Evolutionary conservation across 1,140 invertebrate genomes (phyloP).

Genomic region (Paraescarpia echinospica): DNA sequence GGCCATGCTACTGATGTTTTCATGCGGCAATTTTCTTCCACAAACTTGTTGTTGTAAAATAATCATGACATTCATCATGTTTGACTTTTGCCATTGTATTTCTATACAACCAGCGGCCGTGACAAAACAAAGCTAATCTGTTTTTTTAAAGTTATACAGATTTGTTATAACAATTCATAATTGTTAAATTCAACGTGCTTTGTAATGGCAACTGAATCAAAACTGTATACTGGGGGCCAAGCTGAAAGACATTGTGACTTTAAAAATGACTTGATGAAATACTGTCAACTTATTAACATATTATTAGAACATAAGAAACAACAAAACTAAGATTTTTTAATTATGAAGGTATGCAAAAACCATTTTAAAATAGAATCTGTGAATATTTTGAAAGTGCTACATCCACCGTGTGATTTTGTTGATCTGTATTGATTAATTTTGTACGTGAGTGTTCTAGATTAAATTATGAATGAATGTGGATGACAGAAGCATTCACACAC

Average conservation of each 20-base stretch:
- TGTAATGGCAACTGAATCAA: no score
- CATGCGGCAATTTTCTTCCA: no score
- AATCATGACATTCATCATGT: no score
- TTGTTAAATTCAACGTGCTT: background rate
- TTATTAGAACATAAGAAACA: background rate
- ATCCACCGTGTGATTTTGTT: background rate
- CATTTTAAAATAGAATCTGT: constrained; percentile 6
- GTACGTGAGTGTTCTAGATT: background rate
- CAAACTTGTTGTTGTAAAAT: no score
- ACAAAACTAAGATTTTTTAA: no score
- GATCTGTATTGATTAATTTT: background rate
- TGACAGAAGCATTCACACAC: background rate
- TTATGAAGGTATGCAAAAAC: constrained; percentile 23
- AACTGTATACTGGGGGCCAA: no score
- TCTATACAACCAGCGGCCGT: no score
- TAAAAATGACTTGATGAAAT: no score
- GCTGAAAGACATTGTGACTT: no score
- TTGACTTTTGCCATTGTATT: no score
- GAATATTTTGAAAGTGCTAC: background rate
- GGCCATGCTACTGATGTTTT: background rate
- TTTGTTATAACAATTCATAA: background rate
- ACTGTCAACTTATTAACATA: background rate
- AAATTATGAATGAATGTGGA: background rate
- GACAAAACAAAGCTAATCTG: no score
- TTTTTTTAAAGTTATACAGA: background rate